A percentile compares a stretch with the other conserved stretches of the same genome.
Evolutionary conservation across 2,113 vertebrate genomes (phyloP).

Genomic region (Chloropsis hardwickii): DNA sequence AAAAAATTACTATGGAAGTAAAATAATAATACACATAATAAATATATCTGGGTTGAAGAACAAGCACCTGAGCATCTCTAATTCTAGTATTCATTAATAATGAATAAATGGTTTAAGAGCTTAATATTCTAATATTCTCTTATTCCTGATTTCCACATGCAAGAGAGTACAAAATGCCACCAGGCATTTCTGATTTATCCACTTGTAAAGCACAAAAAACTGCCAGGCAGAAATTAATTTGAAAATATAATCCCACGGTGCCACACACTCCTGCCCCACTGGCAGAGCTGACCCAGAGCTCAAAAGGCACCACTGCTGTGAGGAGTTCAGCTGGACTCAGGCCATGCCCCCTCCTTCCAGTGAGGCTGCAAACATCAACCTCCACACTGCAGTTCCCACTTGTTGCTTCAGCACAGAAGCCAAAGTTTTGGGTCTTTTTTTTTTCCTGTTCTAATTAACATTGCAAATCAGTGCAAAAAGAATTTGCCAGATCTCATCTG

Average conservation of each 20-base stretch:
- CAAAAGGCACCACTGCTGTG: background rate
- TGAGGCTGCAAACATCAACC: background rate
- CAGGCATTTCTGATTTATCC: background rate
- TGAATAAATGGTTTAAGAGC: background rate
- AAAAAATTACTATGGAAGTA: background rate
- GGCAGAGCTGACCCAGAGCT: background rate
- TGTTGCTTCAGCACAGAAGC: background rate
- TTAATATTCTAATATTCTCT: background rate
- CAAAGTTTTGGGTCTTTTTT: background rate
- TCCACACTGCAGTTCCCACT: background rate
- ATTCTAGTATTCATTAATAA: background rate
- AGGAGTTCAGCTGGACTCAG: background rate
- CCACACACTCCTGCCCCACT: accelerated
- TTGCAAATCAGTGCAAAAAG: background rate
- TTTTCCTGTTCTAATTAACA: background rate
- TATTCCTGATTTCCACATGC: background rate
- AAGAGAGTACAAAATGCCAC: background rate
- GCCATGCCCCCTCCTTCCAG: background rate
- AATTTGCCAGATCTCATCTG: constrained; percentile 44
- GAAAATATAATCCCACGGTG: background rate
- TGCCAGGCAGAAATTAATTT: background rate
- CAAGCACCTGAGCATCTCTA: background rate
- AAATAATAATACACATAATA: background rate
- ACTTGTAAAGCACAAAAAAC: background rate
- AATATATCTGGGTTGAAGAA: background rate